Evolutionary conservation across 2,888 invertebrate genomes (phyloP).

Genomic region (Arge pagana): DNA sequence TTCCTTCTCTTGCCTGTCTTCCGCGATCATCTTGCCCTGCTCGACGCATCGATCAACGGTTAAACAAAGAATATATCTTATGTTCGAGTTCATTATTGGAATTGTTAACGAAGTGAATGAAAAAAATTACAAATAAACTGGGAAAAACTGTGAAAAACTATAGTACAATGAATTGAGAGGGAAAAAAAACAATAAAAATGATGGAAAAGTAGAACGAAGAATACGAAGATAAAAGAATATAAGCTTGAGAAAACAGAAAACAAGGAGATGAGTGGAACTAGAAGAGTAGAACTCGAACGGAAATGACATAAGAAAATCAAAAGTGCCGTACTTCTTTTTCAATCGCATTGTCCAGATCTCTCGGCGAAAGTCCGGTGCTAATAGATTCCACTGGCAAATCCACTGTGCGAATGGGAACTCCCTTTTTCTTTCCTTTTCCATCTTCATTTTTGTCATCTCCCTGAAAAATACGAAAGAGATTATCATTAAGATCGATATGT

Average conservation of each 20-base stretch:
- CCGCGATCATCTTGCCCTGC: constrained; percentile 78
- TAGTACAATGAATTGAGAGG: too few relatives aligned
- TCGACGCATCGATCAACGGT: constrained; percentile 30
- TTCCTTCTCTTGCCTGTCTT: constrained; percentile 92
- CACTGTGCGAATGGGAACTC: constrained; percentile 77
- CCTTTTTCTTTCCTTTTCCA: constrained; percentile 74
- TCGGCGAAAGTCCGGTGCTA: constrained; percentile 72
- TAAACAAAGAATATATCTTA: constrained; percentile 7
- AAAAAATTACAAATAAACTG: too few relatives aligned
- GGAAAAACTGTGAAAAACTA: too few relatives aligned
- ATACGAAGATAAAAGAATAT: too few relatives aligned
- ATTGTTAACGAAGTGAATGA: constrained; percentile 18
- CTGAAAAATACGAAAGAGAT: constrained; percentile 38
- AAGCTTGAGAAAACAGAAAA: too few relatives aligned
- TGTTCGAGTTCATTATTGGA: constrained; percentile 1
- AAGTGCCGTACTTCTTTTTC: constrained; percentile 84
- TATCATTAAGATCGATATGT: not conserved
- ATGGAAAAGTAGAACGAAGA: too few relatives aligned
- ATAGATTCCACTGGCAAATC: constrained; percentile 83
- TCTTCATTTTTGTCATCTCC: constrained; percentile 63
- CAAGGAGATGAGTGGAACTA: too few relatives aligned
- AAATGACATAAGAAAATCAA: too few relatives aligned
- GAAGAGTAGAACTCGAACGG: too few relatives aligned
- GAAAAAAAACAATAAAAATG: not conserved
- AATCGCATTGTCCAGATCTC: constrained; percentile 73